Evolutionary conservation across 2,797 vertebrate species (phyloP), one percentile per base, ranked within the genome.

Genomic region (Varecia variegata): DNA sequence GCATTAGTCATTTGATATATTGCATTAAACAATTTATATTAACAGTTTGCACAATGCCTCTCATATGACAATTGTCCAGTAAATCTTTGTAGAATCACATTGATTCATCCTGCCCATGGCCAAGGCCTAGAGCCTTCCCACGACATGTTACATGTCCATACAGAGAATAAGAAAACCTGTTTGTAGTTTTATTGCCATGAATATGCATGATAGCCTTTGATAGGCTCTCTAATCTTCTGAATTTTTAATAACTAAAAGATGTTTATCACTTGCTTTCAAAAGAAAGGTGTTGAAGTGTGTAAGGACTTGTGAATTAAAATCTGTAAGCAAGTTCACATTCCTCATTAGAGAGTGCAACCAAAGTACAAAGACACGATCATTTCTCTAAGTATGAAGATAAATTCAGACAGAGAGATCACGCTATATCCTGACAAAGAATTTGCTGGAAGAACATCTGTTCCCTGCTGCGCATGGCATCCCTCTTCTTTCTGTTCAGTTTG

Each of bases 261-360:
- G 12, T 88, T 95, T 95, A 87, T 95, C 62, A 47, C n/a, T 85
- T 83, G 7, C 43, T 96, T 96, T 93, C 58, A 71, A 76, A 95
- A 90, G 56, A 76, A 88, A 94, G 15, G 30, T 77, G n/a, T 62
- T 86, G 62, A 67, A 32, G 32, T 20, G 17, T 67, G 1, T 88
- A 54, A 95, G 40, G 17, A 92, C 74, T 91, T 92, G 50, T 88
- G 81, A 96, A 81, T 90, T 96, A 79, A 97, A 96, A 88, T 90
- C 8, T 83, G n/a, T 67, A 95, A 93, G 56, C 74, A 84, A 68
- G 43, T 76, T 76, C 52, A 74, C 50, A 80, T 67, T 67, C 47
- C 21, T 96, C 20, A 76, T 93, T 95, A 96, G 76, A 84, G 32
- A 92, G 43, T 27, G 0, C 38, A 84, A 32, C 7, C 47, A 27